Evolutionary conservation across 1,140 invertebrate species (phyloP), one percentile per base, ranked within the genome.

Genomic region (Chironomus striatipennis): DNA sequence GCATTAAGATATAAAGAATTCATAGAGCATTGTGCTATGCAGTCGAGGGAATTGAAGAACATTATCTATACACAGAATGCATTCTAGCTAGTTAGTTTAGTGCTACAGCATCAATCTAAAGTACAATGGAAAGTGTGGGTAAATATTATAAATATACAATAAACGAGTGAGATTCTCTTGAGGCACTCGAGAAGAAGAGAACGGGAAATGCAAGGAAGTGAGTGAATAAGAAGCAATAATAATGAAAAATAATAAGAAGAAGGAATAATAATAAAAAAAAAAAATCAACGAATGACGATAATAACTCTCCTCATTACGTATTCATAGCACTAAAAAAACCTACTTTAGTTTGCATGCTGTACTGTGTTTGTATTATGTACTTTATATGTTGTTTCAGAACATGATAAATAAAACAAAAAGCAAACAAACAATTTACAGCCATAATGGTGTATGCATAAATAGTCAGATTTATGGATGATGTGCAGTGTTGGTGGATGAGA

Each of bases 301-400:
- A 70, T 21, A 70, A 70, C 65, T 70, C 17, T 18, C 24, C 65
- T 70, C 65, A 70, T 70, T 70, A 70, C 18, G 65, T 21, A 70
- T 70, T 70, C 65, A 70, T 70, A 12, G 18, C 65, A 70, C 8
- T 20, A 70, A n/a, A 57, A 67, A 20, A 70, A 70, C 65, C 65
- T 70, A 70, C 65, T 70, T 70, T 70, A 21, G 17, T 12, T 20
- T 12, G 65, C 20, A 15, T 57, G 5, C 47, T 57, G n/a, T 57
- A 57, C 12, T 57, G 47, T 5, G 47, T n/a, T 2, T 34, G 24
- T 34, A 34, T 34, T 34, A 34, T 34, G 24, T 34, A 34, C 24
- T 34, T 34, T 34, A 34, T 34, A 34, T 34, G 24, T 34, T 34
- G 24, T 34, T 34, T 10, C 43, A 47, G 43, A 47, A 47, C 15